phyloP scores from a whole-genome alignment of 2,113 vertebrate genomes.

The Seriola rivoliana region DNA sequence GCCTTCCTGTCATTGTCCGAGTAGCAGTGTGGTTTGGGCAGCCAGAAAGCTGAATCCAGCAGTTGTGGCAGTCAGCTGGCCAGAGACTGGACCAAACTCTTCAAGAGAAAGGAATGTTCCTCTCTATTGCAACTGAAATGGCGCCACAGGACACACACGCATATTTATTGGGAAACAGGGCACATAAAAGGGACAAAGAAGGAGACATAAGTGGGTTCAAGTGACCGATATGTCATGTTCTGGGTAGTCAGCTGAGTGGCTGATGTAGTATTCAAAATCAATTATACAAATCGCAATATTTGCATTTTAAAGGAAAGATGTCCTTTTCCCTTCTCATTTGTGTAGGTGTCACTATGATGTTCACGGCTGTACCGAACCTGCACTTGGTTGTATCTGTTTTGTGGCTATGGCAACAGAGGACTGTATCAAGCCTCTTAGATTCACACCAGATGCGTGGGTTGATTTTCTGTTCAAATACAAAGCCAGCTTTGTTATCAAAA shows the following conservation, averaged over 20 bases:
- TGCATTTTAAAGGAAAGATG: background rate
- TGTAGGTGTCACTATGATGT: background rate
- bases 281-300: background rate
- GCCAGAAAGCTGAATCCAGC: slow-evolving; percentile 60
- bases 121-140: slow-evolving; percentile 55
- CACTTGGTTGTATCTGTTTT: background rate
- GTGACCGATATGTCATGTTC: background rate
- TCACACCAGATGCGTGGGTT: background rate
- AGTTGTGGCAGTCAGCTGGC: slow-evolving; percentile 62
- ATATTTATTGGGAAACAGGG: background rate
- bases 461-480: background rate
- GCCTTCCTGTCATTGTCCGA: slow-evolving; percentile 69
- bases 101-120: slow-evolving; percentile 69
- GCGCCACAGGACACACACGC: slow-evolving; percentile 18
- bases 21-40: slow-evolving; percentile 53
- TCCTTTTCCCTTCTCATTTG: background rate
- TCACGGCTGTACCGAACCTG: background rate
- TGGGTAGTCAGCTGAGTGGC: background rate
- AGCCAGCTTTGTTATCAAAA: background rate
- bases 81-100: slow-evolving; percentile 30
- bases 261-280: background rate
- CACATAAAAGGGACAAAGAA: slow-evolving; percentile 1
- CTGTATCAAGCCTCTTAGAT: background rate
- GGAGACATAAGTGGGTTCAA: background rate
- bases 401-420: background rate